These are phyloP conservation scores for Plodia interpunctella DNA, from an alignment of 1,140 invertebrate genomes.

Conservation along the genomic window DNA sequence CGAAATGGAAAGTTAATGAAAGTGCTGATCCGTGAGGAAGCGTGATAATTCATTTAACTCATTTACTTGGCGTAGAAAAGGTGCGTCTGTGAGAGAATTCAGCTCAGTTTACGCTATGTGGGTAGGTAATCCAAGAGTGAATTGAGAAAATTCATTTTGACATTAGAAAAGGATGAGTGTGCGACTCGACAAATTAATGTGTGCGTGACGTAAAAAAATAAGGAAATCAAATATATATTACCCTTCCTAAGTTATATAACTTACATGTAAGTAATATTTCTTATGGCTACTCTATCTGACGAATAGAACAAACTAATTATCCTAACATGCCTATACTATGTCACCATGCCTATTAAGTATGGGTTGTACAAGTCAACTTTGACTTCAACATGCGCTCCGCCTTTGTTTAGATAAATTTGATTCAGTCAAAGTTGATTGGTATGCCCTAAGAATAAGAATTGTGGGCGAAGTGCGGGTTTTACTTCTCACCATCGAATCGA, in stretches of 20 bases:
- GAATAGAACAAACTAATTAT: too few relatives aligned
- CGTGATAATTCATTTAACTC: slow-evolving; percentile 32
- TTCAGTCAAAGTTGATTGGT: too few relatives aligned
- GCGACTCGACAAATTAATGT: background rate
- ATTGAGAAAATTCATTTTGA: slow-evolving; percentile 14
- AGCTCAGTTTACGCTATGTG: slow-evolving; percentile 16
- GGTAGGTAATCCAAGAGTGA: slow-evolving; percentile 24
- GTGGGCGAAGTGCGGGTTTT: too few relatives aligned
- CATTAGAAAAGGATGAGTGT: slow-evolving; percentile 10
- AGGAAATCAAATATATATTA: background rate
- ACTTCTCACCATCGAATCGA: too few relatives aligned
- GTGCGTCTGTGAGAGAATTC: slow-evolving; percentile 18
- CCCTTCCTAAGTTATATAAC: background rate
- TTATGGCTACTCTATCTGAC: too few relatives aligned
- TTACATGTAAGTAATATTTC: too few relatives aligned
- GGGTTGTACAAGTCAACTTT: too few relatives aligned
- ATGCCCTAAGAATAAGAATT: too few relatives aligned
- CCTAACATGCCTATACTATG: too few relatives aligned
- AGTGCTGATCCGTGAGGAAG: slow-evolving; percentile 24
- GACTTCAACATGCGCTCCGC: too few relatives aligned
- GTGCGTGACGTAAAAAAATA: background rate
- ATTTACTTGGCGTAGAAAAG: slow-evolving; percentile 18
- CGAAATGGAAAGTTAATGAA: slow-evolving; percentile 28
- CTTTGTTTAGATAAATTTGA: too few relatives aligned
- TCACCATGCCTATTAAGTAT: too few relatives aligned